These are phyloP conservation scores for Conchocele bisecta DNA, from an alignment of 2,888 invertebrate species.

Conservation along the genomic window DNA sequence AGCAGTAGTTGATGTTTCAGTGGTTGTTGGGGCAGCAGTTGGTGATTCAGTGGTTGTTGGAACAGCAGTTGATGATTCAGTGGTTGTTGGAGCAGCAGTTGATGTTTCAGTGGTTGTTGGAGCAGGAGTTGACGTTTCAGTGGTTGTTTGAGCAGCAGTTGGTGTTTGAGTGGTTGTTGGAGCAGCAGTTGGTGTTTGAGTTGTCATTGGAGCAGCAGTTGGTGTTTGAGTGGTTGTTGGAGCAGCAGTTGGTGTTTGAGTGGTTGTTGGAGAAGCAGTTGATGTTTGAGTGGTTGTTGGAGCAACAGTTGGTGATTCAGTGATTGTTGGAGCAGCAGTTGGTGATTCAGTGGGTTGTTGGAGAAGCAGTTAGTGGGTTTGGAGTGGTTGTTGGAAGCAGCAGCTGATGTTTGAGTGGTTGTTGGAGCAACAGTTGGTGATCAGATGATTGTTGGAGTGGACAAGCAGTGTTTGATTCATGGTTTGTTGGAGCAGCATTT, in stretches of 20 bases:
- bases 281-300: not conserved
- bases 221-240: not conserved
- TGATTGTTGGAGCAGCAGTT: slow-evolving; percentile 6
- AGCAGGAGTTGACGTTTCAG: slow-evolving; percentile 3
- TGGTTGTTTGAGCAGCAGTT: not conserved
- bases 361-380: not conserved
- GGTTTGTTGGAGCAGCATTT: not conserved
- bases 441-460: not conserved
- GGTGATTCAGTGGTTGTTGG: slow-evolving; percentile 22
- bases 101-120: not conserved
- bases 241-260: not conserved
- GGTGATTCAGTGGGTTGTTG: not conserved
- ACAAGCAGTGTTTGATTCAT: not conserved
- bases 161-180: not conserved
- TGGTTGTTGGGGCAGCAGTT: slow-evolving; percentile 8
- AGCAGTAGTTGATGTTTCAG: slow-evolving; percentile 1
- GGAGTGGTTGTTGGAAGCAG: not conserved
- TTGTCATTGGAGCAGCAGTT: not conserved
- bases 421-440: not conserved
- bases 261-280: not conserved
- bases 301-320: not conserved
- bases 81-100: not conserved
- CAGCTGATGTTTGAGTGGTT: not conserved
- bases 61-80: slow-evolving; percentile 11
- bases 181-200: not conserved